These are phyloP conservation scores for Whitmania pigra DNA, from an alignment of 1,140 invertebrate species.

Conservation along the genomic window DNA sequence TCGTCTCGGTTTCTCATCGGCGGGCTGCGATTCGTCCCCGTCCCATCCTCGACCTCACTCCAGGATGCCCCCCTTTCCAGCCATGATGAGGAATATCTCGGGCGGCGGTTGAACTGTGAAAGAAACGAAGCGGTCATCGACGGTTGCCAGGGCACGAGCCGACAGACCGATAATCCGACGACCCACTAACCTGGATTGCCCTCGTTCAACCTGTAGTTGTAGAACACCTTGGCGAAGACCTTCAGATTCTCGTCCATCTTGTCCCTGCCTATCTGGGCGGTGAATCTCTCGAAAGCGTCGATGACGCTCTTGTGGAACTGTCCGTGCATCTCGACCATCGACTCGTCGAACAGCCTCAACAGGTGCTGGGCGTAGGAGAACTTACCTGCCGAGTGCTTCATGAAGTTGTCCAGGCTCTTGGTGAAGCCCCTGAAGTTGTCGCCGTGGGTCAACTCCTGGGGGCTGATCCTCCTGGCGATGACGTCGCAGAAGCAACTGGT, in stretches of 20 bases:
- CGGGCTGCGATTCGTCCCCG: too few relatives aligned
- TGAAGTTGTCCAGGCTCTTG: not conserved
- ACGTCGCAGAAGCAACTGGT: conserved; percentile 6
- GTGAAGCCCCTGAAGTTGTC: conserved; percentile 1
- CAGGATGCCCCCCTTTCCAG: not conserved
- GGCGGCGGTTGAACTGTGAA: not conserved
- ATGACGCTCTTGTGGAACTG: conserved; percentile 10
- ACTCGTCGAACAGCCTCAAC: not conserved
- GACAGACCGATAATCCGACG: not conserved
- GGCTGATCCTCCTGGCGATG: not conserved
- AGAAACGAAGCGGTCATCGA: not conserved
- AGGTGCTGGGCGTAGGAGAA: conserved; percentile 10
- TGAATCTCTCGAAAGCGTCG: not conserved
- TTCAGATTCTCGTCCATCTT: conserved; percentile 6
- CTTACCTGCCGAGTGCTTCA: conserved; percentile 5
- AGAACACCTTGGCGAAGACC: conserved; percentile 4
- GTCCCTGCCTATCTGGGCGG: not conserved
- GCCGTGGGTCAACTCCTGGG: not conserved
- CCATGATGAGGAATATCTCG: not conserved
- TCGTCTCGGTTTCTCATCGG: too few relatives aligned
- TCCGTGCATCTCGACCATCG: conserved; percentile 4
- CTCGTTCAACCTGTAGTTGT: conserved; percentile 6
- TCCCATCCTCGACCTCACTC: too few relatives aligned
- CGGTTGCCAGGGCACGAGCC: too few relatives aligned
- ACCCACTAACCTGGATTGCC: conserved; percentile 9